These are phyloP conservation scores for Gymnobelideus leadbeateri DNA, from an alignment of 2,113 vertebrate genomes.

Conservation along the genomic window DNA sequence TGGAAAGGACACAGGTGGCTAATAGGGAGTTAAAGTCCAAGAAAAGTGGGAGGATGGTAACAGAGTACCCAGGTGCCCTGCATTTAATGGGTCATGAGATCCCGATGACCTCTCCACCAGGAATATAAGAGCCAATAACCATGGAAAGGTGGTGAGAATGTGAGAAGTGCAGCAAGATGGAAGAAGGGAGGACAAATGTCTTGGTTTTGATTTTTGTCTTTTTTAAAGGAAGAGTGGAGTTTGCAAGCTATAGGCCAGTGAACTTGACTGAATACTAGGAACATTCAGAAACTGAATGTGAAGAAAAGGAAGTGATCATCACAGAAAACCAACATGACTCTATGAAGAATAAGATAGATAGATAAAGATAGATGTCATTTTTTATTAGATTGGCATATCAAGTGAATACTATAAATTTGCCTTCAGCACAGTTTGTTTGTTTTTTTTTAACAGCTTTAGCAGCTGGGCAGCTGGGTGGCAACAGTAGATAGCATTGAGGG, in stretches of 20 bases:
- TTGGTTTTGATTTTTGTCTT: too few species aligned
- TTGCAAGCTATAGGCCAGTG: too few species aligned
- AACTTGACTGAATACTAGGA: too few species aligned
- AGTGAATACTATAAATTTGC: neutral
- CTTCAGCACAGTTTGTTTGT: neutral
- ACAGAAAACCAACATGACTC: neutral
- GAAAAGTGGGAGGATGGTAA: neutral
- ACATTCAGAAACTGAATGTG: too few species aligned
- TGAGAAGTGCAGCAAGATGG: too few species aligned
- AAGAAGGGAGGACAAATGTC: too few species aligned
- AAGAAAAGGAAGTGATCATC: neutral
- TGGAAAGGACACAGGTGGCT: neutral
- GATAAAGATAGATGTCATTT: neutral
- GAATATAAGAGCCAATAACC: neutral
- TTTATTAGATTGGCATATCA: neutral
- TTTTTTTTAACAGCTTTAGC: too few species aligned
- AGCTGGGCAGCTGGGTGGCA: neutral
- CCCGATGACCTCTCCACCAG: neutral
- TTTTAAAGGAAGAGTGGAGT: too few species aligned
- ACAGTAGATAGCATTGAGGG: neutral
- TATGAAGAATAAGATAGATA: neutral
- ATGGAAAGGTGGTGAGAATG: neutral
- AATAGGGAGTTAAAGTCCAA: neutral
- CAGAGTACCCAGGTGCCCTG: too few species aligned
- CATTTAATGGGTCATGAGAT: neutral